Evolutionary conservation across 2,113 vertebrate genomes (phyloP).

Genomic region (Callorhinus ursinus): DNA sequence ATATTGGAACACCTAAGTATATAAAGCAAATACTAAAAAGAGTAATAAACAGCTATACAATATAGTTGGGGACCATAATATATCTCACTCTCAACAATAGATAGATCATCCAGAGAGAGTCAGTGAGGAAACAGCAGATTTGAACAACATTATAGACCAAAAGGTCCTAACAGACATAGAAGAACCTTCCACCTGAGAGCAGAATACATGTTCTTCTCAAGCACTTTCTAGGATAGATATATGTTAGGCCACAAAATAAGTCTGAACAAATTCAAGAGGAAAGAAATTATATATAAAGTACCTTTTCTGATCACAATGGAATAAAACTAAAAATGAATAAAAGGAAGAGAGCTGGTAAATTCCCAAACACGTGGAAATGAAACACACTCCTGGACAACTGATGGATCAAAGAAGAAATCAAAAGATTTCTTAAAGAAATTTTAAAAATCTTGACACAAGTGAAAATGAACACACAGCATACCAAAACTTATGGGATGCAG

Average conservation of each 20-base stretch:
- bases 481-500: neutral
- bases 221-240: neutral
- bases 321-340: neutral
- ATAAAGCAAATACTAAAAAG: neutral
- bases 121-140: neutral
- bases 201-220: neutral
- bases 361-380: neutral
- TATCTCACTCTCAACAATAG: neutral
- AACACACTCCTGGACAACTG: neutral
- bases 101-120: neutral
- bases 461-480: neutral
- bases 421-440: neutral
- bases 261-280: neutral
- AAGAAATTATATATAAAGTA: neutral
- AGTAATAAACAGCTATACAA: neutral
- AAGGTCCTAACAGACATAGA: neutral
- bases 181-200: neutral
- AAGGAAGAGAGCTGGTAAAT: neutral
- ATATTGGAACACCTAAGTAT: neutral
- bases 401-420: neutral
- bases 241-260: neutral
- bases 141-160: neutral
- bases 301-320: neutral
- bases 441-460: neutral
- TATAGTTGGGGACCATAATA: neutral